Conservation (phyloP, 1,140 invertebrate species). For the Mamestra configurata region DNA sequence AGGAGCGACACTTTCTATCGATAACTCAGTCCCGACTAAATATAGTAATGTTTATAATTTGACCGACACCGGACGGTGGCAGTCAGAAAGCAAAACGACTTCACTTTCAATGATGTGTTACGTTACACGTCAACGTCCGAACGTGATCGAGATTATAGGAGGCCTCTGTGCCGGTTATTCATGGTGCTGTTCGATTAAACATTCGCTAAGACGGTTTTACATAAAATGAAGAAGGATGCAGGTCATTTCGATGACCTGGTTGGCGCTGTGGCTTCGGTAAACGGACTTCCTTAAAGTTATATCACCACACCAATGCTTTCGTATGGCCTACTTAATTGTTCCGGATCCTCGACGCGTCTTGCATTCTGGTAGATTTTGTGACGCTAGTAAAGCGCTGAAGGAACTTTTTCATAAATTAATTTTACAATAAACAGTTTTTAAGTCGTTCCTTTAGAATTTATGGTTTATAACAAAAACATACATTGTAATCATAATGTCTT, state of each 20-base stretch:
- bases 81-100: slow-evolving; percentile 78
- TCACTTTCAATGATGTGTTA: slow-evolving; percentile 73
- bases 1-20: slow-evolving; percentile 58
- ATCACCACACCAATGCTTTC: background rate
- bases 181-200: background rate
- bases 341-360: background rate
- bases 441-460: too few species aligned
- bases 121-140: slow-evolving; percentile 69
- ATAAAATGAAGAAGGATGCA: background rate
- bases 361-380: too few species aligned
- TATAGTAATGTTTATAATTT: slow-evolving; percentile 69
- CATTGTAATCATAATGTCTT: too few species aligned
- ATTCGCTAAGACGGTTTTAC: background rate
- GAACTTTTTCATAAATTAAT: too few species aligned
- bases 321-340: background rate
- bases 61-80: slow-evolving; percentile 48
- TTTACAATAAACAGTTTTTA: too few species aligned
- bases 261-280: too few species aligned
- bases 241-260: background rate
- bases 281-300: too few species aligned
- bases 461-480: too few species aligned
- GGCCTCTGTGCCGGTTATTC: slow-evolving; percentile 18
- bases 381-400: too few species aligned
- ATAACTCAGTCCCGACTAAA: slow-evolving; percentile 49
- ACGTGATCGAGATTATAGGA: slow-evolving; percentile 46